Conservation (phyloP, 2,888 invertebrate genomes). For the Conus canariensis region DNA sequence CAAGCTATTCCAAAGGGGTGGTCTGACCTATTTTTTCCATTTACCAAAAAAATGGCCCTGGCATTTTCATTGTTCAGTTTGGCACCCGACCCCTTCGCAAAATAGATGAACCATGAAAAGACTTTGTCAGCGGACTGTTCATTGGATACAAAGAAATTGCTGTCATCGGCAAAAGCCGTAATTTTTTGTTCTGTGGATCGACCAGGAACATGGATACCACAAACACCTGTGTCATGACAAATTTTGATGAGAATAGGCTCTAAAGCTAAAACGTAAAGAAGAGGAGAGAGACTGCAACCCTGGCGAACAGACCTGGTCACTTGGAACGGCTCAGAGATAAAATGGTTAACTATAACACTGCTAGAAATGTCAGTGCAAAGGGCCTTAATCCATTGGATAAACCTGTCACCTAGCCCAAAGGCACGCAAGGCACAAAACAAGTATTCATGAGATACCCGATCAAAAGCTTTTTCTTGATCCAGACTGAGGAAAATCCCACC, state of each 20-base stretch:
- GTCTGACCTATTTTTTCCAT: slow-evolving; percentile 26
- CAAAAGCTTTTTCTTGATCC: slow-evolving; percentile 21
- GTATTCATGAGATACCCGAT: background rate
- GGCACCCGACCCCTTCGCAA: slow-evolving; percentile 31
- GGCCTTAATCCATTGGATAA: background rate
- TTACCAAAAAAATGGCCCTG: slow-evolving; percentile 36
- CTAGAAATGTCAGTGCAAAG: background rate
- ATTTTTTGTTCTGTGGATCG: background rate
- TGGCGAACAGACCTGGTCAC: slow-evolving; percentile 31
- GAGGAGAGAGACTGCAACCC: slow-evolving; percentile 34
- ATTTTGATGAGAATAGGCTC: slow-evolving; percentile 36
- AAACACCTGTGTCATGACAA: background rate
- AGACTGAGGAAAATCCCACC: slow-evolving; percentile 48
- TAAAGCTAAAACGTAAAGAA: slow-evolving; percentile 35
- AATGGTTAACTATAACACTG: background rate
- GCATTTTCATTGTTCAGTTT: slow-evolving; percentile 37
- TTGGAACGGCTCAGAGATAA: background rate
- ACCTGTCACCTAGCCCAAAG: background rate
- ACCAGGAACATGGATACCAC: background rate
- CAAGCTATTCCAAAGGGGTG: slow-evolving; percentile 46
- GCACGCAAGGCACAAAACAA: background rate
- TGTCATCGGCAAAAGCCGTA: background rate
- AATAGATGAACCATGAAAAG: slow-evolving; percentile 14
- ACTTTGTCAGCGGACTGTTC: background rate
- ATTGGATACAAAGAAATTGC: background rate